Conservation (phyloP, 2,888 invertebrate genomes). For the Volucella inflata region DNA sequence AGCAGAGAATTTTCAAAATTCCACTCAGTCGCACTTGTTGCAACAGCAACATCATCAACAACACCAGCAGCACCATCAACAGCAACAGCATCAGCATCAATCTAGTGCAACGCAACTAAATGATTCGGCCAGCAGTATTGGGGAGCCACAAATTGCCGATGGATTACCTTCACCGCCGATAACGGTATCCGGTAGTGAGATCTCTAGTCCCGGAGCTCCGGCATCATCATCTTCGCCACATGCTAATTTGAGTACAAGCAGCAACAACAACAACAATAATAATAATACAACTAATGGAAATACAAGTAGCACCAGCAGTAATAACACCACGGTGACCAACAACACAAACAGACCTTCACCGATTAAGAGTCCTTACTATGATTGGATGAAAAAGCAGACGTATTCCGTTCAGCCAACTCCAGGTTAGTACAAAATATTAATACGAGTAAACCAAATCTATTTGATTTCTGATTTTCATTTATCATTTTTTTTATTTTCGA, state of each 20-base stretch:
- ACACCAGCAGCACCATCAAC: slow-evolving; percentile 56
- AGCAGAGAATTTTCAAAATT: slow-evolving; percentile 81
- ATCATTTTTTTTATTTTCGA: slow-evolving; percentile 1
- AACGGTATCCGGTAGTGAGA: slow-evolving; percentile 85
- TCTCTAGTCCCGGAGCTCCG: slow-evolving; percentile 86
- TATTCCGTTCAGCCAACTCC: slow-evolving; percentile 94
- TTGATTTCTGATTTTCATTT: neutral
- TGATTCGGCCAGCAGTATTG: slow-evolving; percentile 78
- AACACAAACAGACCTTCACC: slow-evolving; percentile 86
- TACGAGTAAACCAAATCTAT: neutral
- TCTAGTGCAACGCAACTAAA: slow-evolving; percentile 78
- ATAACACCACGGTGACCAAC: slow-evolving; percentile 75
- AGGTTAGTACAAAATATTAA: slow-evolving; percentile 85
- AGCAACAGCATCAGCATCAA: slow-evolving; percentile 78
- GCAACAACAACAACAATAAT: slow-evolving; percentile 85
- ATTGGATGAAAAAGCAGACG: slow-evolving; percentile 96
- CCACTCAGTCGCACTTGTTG: slow-evolving; percentile 79
- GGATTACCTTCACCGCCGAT: slow-evolving; percentile 86
- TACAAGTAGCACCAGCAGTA: slow-evolving; percentile 76
- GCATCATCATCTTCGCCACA: slow-evolving; percentile 82
- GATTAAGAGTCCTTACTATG: slow-evolving; percentile 90
- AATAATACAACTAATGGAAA: slow-evolving; percentile 68
- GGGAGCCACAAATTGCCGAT: slow-evolving; percentile 78
- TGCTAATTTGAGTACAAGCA: slow-evolving; percentile 86
- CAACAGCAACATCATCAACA: slow-evolving; percentile 78